Conservation (phyloP, 2,888 invertebrate genomes). For the Rhabditophanes sp. region DNA sequence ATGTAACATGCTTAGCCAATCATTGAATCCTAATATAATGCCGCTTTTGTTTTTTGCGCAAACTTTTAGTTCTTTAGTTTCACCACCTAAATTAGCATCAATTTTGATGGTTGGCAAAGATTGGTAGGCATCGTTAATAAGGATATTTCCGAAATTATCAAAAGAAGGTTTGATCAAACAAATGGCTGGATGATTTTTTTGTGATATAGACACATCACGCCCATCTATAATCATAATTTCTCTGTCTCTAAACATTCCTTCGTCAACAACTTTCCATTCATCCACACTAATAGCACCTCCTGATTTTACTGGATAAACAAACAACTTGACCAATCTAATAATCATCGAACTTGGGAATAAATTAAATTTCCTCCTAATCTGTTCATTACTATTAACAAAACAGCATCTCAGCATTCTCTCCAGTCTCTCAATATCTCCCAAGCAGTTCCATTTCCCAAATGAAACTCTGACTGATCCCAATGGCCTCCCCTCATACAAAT, state of each 20-base stretch:
- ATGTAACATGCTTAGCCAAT: too few species aligned
- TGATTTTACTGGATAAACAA: constrained; percentile 31
- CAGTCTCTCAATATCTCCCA: constrained; percentile 46
- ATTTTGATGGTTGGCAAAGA: too few species aligned
- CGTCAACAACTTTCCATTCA: constrained; percentile 59
- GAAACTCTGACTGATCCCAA: constrained; percentile 81
- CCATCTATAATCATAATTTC: constrained; percentile 79
- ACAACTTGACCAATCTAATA: constrained; percentile 11
- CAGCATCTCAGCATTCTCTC: constrained; percentile 29
- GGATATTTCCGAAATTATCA: too few species aligned
- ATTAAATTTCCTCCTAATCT: too few species aligned
- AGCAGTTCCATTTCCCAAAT: constrained; percentile 73
- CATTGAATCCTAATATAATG: too few species aligned
- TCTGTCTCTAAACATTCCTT: constrained; percentile 72
- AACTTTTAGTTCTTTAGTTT: too few species aligned
- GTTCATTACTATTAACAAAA: constrained; percentile 13
- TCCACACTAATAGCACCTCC: constrained; percentile 10
- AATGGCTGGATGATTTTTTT: constrained; percentile 65
- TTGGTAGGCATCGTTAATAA: too few species aligned
- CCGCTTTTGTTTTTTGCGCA: too few species aligned
- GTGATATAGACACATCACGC: constrained; percentile 67
- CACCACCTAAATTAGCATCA: too few species aligned
- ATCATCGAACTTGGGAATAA: constrained; percentile 6
- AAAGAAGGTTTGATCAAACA: constrained; percentile 49
- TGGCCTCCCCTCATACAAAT: constrained; percentile 54